Conservation (phyloP, 1,140 invertebrate genomes). For the Achatina immaculata region DNA sequence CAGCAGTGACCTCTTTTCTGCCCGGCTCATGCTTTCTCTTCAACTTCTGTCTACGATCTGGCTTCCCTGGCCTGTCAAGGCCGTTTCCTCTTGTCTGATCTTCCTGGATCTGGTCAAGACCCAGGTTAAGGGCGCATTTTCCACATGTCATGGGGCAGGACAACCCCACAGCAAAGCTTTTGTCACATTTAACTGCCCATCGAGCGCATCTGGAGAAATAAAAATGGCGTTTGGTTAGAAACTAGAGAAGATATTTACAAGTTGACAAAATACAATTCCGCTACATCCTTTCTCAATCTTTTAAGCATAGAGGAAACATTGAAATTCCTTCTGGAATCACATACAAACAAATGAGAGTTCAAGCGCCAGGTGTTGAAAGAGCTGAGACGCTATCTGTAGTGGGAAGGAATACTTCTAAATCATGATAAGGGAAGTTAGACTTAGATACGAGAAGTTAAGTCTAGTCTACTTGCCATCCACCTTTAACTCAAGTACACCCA, state of each 20-base stretch:
- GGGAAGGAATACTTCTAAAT: neutral
- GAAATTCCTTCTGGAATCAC: neutral
- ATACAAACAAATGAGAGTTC: neutral
- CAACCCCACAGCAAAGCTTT: constrained; percentile 1
- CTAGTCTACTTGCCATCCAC: no score
- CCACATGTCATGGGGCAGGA: constrained; percentile 27
- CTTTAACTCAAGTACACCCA: no score
- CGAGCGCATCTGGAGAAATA: neutral
- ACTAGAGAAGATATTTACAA: neutral
- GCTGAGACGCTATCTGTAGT: neutral
- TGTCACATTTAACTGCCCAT: constrained; percentile 20
- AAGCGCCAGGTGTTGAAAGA: neutral
- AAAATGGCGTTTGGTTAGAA: neutral
- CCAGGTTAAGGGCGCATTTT: constrained; percentile 16
- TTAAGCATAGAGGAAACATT: neutral
- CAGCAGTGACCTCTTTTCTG: neutral
- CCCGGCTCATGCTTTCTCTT: no score
- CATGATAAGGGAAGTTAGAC: no score
- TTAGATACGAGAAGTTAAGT: no score
- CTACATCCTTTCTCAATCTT: neutral
- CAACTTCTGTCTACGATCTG: neutral
- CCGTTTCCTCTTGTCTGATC: neutral
- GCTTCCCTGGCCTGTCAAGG: neutral
- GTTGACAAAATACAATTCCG: neutral
- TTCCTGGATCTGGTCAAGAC: neutral